Conservation (phyloP, 30 jellyfish, hydroid and myxozoan species). For the Turritopsis dohrnii region DNA sequence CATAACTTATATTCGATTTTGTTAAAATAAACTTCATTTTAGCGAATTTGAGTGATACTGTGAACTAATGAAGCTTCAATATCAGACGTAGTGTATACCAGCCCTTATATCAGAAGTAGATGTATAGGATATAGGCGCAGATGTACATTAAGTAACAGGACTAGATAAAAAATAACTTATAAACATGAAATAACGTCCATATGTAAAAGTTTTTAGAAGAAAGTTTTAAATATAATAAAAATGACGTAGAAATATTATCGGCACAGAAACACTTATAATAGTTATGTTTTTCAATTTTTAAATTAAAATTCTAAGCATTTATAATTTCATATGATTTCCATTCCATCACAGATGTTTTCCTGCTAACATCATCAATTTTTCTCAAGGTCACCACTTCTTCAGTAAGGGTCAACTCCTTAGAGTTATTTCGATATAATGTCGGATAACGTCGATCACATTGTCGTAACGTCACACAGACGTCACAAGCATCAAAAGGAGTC, state of each 20-base stretch:
- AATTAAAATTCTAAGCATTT: not conserved
- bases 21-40: not conserved
- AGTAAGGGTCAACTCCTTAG: not conserved
- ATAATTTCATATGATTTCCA: not conserved
- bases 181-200: no score
- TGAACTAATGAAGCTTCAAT: not conserved
- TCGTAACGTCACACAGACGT: conserved; percentile 6
- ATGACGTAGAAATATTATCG: not conserved
- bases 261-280: not conserved
- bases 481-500: not conserved
- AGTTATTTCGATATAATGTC: not conserved
- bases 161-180: no score
- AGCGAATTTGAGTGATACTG: not conserved
- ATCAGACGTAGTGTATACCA: not conserved
- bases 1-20: not conserved
- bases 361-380: not conserved
- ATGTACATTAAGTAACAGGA: no score
- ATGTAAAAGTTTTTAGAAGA: not conserved
- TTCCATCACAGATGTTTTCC: not conserved
- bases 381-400: not conserved
- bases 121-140: not conserved
- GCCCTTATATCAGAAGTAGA: not conserved
- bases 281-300: not conserved
- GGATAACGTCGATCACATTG: not conserved
- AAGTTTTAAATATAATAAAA: no score